These are phyloP conservation scores for Tangara arthus DNA, from an alignment of 2,797 vertebrate genomes.

Conservation along the genomic window DNA sequence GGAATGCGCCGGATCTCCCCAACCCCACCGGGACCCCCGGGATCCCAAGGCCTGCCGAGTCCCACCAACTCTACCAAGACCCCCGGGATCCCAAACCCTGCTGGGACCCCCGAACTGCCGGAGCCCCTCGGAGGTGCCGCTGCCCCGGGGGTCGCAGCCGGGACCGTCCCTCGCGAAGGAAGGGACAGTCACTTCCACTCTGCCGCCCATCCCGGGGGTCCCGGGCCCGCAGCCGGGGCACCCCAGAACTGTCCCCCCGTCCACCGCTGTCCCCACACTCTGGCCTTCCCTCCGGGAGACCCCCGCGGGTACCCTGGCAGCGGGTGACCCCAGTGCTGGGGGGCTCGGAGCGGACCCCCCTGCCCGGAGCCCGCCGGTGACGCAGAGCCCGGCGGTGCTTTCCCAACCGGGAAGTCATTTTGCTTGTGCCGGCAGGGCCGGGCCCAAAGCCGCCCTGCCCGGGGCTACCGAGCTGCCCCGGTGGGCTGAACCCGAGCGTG, in stretches of 20 bases:
- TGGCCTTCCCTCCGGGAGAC: neutral
- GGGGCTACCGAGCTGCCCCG: neutral
- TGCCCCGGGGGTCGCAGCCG: neutral
- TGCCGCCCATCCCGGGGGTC: neutral
- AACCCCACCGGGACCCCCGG: neutral
- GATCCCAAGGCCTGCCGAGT: neutral
- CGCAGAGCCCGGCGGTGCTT: slow-evolving; percentile 16
- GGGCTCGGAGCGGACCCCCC: neutral
- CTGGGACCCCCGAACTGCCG: neutral
- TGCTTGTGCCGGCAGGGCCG: neutral
- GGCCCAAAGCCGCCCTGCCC: neutral
- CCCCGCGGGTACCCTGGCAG: neutral
- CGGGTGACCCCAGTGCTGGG: accelerated
- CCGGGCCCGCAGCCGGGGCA: neutral
- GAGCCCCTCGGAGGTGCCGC: neutral
- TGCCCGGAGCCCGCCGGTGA: neutral
- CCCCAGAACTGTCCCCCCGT: neutral
- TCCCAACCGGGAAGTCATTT: slow-evolving; percentile 50
- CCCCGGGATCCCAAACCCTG: neutral
- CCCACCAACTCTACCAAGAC: neutral
- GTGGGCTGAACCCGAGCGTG: neutral
- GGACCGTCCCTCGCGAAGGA: accelerated
- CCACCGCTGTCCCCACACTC: accelerated
- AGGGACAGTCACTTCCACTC: too few relatives aligned
- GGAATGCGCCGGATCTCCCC: neutral